Base-by-base conservation (phyloP, 1,140 invertebrate genomes). In the Eueides isabella region DNA sequence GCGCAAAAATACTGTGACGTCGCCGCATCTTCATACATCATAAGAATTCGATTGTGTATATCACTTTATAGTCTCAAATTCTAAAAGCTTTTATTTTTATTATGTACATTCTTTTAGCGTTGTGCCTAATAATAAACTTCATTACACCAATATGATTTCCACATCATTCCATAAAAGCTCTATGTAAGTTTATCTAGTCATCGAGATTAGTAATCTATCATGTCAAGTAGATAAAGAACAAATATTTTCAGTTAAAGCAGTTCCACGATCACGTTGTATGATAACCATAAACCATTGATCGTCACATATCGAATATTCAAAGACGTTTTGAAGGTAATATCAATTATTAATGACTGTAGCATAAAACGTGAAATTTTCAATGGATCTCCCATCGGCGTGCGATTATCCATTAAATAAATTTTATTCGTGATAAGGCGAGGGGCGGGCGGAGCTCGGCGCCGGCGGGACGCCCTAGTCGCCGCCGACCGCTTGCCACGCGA, bases 361-460 rank as follows among this genome's bases (percentile, higher is more conserved):
- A 78, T 84, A 86, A 87, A 85, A 80, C 76, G 74, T 68, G 78
- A 84, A 84, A 88, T 84, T 85, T 90, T 90, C 86, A 89, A 88
- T 88, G 82, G 79, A 80, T 78, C 84, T 79, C 79, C 82, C 85
- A 89, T 88, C 84, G 83, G 78, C 81, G 79, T 78, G 74, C 80
- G 86, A 87, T 92, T 91, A 92, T 86, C 87, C 89, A 87, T 90
- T 88, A 90, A 92, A 91, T 91, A 88, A 88, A 91, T 91, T 90
- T 91, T 85, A 89, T 87, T 90, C 82, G 80, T 90, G 88, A 91
- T 90, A 90, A 90, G 88, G 82, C 82, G 85, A 68, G 87, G 84
- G 87, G 86, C 83, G 86, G 85, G 84, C 81, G 85, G 85, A 74
- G 75, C 70, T 73, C 75, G 88, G 89, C 87, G 88, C 87, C 87